A percentile compares a stretch with the other conserved stretches of the same genome.
Conservation (phyloP, 23 tunicate genomes). For the Oikopleura dioica region DNA sequence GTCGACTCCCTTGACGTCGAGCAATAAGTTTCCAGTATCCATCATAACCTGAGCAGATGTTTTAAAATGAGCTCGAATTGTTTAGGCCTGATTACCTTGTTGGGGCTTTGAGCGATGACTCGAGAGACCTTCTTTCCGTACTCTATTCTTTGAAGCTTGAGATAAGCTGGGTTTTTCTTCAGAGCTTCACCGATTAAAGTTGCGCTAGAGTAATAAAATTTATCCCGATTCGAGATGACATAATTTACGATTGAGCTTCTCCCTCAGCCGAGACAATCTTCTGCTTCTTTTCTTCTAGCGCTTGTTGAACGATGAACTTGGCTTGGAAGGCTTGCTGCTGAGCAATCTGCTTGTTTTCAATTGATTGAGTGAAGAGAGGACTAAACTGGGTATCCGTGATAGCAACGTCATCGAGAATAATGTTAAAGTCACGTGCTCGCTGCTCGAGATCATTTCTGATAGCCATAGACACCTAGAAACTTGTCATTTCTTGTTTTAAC, state of each 20-base stretch:
- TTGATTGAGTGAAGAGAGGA: neutral
- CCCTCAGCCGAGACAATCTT: conserved; percentile 96
- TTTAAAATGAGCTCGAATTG: no score
- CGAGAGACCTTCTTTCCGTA: conserved; percentile 67
- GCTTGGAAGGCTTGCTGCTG: conserved; percentile 93
- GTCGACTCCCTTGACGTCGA: neutral
- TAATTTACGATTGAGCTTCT: conserved; percentile 32
- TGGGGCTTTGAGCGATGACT: neutral
- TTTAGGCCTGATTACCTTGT: no score
- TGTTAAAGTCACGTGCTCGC: conserved; percentile 61
- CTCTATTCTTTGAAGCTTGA: conserved; percentile 56
- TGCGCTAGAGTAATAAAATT: no score
- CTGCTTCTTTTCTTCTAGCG: conserved; percentile 73
- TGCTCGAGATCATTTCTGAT: conserved; percentile 49
- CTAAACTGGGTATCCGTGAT: conserved; percentile 77
- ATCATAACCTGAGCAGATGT: no score
- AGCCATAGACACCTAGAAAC: conserved; percentile 48
- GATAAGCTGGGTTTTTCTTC: conserved; percentile 75
- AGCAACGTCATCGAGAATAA: conserved; percentile 83
- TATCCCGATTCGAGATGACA: no score
- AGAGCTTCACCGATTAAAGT: conserved; percentile 56
- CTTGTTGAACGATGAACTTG: conserved; percentile 62
- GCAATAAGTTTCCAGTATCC: neutral
- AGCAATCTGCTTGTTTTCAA: conserved; percentile 19
- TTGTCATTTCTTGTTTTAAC: no score